These are phyloP conservation scores for Nymphicus hollandicus DNA, from an alignment of 2,113 vertebrate species.

Conservation along the genomic window DNA sequence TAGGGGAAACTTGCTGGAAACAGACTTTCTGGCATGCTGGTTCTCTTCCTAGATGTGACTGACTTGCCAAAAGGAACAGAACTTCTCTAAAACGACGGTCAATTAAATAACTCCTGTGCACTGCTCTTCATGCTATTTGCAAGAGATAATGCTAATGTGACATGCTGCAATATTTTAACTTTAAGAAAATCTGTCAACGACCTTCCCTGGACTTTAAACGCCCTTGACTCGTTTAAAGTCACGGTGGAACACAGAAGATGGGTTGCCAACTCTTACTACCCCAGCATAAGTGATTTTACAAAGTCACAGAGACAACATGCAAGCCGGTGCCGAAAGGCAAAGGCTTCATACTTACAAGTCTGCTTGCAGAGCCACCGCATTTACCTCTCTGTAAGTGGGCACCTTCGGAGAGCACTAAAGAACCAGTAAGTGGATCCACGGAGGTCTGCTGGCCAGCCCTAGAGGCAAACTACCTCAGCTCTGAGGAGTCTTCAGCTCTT, in stretches of 20 bases:
- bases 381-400: constrained; percentile 79
- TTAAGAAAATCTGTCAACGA: constrained; percentile 22
- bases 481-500: not conserved
- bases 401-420: constrained; percentile 74
- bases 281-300: not conserved
- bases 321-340: not conserved
- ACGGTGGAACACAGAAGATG: not conserved
- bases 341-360: constrained; percentile 78
- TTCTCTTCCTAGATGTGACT: not conserved
- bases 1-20: not conserved
- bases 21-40: not conserved
- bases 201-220: constrained; percentile 16
- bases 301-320: not conserved
- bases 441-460: constrained; percentile 81
- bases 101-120: constrained; percentile 11
- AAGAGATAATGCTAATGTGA: constrained; percentile 5
- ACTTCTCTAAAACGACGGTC: not conserved
- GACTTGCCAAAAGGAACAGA: constrained; percentile 13
- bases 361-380: constrained; percentile 80
- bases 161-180: constrained; percentile 34
- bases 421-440: constrained; percentile 76
- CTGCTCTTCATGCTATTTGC: not conserved
- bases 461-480: constrained; percentile 24
- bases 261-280: constrained; percentile 21
- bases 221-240: constrained; percentile 24